These are phyloP conservation scores for Mythimna albipuncta DNA, from an alignment of 2,888 invertebrate species.

Conservation along the genomic window DNA sequence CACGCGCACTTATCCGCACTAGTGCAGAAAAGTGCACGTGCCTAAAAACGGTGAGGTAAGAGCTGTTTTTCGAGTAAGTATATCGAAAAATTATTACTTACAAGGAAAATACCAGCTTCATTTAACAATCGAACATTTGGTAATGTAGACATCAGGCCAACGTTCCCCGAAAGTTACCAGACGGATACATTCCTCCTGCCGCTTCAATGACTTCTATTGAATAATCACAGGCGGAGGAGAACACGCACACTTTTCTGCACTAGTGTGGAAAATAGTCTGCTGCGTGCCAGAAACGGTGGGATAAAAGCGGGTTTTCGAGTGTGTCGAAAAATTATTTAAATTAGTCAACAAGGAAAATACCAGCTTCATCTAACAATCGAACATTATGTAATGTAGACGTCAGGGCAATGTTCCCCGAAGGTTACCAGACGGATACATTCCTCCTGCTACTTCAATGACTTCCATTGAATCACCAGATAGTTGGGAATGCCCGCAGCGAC, in stretches of 20 bases:
- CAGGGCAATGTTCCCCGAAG: conserved; percentile 24
- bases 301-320: too few relatives aligned
- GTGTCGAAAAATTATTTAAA: neutral
- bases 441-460: neutral
- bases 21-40: too few relatives aligned
- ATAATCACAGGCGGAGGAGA: too few relatives aligned
- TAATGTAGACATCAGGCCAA: conserved; percentile 18
- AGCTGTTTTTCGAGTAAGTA: too few relatives aligned
- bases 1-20: too few relatives aligned
- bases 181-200: conserved; percentile 33
- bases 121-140: conserved; percentile 1
- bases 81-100: neutral
- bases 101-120: neutral
- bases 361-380: neutral
- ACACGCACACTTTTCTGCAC: too few relatives aligned
- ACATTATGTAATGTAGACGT: conserved; percentile 20
- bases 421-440: conserved; percentile 38
- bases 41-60: too few relatives aligned
- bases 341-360: neutral
- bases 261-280: too few relatives aligned
- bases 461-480: conserved; percentile 43
- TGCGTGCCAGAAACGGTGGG: too few relatives aligned
- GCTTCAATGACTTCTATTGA: conserved; percentile 27
- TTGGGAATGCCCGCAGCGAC: conserved; percentile 49
- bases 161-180: conserved; percentile 29